phyloP scores from a whole-genome alignment of 2,797 vertebrate genomes.

The Xiphorhynchus erythropygius region DNA sequence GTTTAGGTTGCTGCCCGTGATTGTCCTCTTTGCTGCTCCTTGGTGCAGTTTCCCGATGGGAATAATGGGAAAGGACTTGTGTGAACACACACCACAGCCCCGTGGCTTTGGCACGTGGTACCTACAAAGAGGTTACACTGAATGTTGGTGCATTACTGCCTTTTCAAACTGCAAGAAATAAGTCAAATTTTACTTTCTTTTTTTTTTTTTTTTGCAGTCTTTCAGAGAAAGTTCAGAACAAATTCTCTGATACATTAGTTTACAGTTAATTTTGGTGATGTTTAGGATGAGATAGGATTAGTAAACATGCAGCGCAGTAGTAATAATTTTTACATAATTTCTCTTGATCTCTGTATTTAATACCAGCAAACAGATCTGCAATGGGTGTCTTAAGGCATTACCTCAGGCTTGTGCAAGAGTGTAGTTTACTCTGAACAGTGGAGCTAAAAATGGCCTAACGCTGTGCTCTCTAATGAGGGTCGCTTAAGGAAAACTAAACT shows the following conservation, averaged over 20 bases:
- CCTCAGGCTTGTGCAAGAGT: neutral
- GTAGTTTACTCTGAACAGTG: neutral
- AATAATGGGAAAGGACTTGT: neutral
- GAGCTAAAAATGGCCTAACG: neutral
- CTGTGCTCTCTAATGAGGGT: neutral
- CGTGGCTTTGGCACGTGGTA: neutral
- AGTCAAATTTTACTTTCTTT: neutral
- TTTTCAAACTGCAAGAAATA: neutral
- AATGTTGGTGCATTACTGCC: neutral
- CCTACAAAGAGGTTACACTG: neutral
- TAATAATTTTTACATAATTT: neutral
- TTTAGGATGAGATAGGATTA: neutral
- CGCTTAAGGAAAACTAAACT: neutral
- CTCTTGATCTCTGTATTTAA: neutral
- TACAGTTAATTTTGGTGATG: neutral
- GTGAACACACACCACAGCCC: neutral
- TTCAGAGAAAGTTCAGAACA: neutral
- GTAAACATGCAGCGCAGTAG: neutral
- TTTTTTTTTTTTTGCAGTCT: neutral
- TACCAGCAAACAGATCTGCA: neutral
- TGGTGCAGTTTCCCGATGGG: neutral
- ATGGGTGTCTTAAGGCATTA: neutral
- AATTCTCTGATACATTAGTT: neutral
- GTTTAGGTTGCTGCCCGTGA: neutral
- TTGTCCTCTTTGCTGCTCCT: neutral